These are phyloP conservation scores for Morpho achilles DNA, from an alignment of 2,888 invertebrate species.

Conservation along the genomic window DNA sequence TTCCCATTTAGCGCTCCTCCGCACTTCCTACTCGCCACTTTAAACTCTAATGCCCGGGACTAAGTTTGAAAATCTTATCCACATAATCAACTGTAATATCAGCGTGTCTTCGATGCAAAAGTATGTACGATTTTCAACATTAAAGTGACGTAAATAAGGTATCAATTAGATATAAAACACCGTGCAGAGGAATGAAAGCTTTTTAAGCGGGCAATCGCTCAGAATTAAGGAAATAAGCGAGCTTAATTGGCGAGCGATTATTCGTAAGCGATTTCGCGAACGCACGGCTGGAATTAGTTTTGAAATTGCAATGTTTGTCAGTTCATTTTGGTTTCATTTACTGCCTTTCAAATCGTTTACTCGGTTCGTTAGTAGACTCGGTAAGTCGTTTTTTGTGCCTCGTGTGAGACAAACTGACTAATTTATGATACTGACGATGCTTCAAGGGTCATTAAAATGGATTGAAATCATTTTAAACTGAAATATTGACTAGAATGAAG, in stretches of 20 bases:
- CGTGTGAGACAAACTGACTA: no score
- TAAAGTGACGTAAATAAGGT: neutral
- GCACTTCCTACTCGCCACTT: constrained; percentile 37
- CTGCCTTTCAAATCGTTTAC: neutral
- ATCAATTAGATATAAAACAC: constrained; percentile 9
- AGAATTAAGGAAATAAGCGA: constrained; percentile 75
- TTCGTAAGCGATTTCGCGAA: constrained; percentile 44
- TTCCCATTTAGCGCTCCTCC: constrained; percentile 69
- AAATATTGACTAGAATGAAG: no score
- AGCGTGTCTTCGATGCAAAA: constrained; percentile 22
- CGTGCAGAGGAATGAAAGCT: constrained; percentile 39
- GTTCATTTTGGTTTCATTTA: constrained; percentile 17
- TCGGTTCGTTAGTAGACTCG: no score
- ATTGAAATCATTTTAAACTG: no score
- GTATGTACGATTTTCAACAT: constrained; percentile 25
- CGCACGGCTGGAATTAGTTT: constrained; percentile 33
- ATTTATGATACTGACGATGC: no score
- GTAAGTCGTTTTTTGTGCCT: no score
- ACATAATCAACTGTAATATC: constrained; percentile 34
- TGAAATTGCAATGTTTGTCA: constrained; percentile 34
- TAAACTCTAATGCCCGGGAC: constrained; percentile 30
- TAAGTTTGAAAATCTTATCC: constrained; percentile 36
- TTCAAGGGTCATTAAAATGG: no score
- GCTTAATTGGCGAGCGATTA: constrained; percentile 70
- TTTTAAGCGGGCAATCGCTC: constrained; percentile 60